Percentiles rank a stretch among this genome's conserved stretches.
phyloP scores from a whole-genome alignment of 2,797 vertebrate species.

The Cyprinodon diabolis region DNA sequence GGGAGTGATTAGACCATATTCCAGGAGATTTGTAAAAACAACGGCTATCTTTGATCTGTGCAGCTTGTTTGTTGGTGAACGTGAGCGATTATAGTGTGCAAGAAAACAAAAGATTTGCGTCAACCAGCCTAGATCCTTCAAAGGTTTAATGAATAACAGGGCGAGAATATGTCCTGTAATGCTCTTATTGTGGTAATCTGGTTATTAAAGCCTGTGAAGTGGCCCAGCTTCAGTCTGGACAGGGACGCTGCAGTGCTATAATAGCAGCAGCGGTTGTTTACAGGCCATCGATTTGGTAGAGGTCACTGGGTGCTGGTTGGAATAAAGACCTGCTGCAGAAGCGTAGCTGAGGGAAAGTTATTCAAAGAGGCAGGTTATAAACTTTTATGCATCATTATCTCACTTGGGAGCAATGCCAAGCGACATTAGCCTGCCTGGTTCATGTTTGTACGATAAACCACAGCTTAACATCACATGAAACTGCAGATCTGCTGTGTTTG shows the following conservation, averaged over 20 bases:
- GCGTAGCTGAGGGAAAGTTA: constrained; percentile 45
- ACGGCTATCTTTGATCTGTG: constrained; percentile 49
- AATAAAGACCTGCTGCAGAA: constrained; percentile 30
- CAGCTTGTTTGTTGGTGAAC: constrained; percentile 26
- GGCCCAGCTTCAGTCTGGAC: constrained; percentile 22
- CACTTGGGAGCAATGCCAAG: constrained; percentile 34
- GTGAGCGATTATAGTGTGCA: constrained; percentile 26
- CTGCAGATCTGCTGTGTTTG: constrained; percentile 27
- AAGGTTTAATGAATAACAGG: constrained; percentile 51
- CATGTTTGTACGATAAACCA: constrained; percentile 25
- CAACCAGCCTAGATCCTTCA: constrained; percentile 9
- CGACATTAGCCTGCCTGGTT: constrained; percentile 16
- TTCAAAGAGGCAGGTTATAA: constrained; percentile 34
- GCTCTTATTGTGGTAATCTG: constrained; percentile 42
- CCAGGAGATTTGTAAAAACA: constrained; percentile 22
- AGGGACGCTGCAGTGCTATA: constrained; percentile 38
- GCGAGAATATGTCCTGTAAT: constrained; percentile 20
- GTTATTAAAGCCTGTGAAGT: constrained; percentile 30
- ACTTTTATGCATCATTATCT: constrained; percentile 53
- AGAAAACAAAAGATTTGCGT: constrained; percentile 44
- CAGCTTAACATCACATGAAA: constrained; percentile 43
- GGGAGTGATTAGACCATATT: constrained; percentile 26
- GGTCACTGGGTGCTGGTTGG: constrained; percentile 21
- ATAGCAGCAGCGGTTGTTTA: constrained; percentile 25
- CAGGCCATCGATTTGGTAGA: constrained; percentile 29